Evolutionary conservation across 2,113 vertebrate species (phyloP).

Genomic region (Puma concolor): DNA sequence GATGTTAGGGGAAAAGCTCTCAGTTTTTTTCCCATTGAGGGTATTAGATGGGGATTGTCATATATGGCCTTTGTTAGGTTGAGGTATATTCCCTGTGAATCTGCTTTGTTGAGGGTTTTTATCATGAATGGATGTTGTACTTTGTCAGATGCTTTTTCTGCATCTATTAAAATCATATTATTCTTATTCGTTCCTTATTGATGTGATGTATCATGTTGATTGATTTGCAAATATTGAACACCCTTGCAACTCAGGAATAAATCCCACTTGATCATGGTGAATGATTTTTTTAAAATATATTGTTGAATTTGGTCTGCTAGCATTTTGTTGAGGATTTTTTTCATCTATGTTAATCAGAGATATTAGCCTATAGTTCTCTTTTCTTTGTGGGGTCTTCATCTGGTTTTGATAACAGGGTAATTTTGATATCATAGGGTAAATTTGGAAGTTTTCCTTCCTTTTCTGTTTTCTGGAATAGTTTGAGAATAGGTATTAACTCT

Average conservation of each 20-base stretch:
- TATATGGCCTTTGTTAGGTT: not conserved
- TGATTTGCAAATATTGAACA: not conserved
- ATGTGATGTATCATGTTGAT: not conserved
- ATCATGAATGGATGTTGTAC: not conserved
- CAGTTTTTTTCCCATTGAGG: not conserved
- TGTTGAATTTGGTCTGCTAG: not conserved
- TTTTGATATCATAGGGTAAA: not conserved
- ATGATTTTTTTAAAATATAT: not conserved
- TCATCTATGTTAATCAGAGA: not conserved
- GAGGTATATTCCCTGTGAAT: not conserved
- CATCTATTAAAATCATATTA: not conserved
- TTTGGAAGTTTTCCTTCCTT: not conserved
- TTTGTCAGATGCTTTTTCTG: not conserved
- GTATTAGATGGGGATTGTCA: not conserved
- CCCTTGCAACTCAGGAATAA: not conserved
- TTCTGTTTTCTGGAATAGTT: not conserved
- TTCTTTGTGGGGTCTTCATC: not conserved
- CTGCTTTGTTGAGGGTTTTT: not conserved
- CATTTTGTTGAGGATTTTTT: not conserved
- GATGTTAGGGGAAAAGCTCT: not conserved
- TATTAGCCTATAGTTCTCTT: not conserved
- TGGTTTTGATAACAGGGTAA: not conserved
- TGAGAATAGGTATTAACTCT: not conserved
- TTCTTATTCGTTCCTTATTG: not conserved
- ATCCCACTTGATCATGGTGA: not conserved